Base-by-base conservation (phyloP, 1,140 invertebrate species). In the Procambarus virginalis region DNA sequence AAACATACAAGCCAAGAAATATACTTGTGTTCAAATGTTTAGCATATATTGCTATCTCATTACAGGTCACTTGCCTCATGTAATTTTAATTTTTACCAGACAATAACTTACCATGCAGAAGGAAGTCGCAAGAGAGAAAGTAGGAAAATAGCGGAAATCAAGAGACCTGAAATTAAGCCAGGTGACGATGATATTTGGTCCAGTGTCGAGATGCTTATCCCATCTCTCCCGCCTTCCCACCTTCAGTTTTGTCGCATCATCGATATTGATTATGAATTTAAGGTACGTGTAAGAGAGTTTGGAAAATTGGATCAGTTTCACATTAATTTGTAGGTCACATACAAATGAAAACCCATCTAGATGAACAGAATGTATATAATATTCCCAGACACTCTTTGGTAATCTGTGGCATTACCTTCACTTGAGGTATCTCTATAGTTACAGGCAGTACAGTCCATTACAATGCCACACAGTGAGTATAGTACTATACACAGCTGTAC, bases 221-320 rank as follows among this genome's bases (percentile, higher is more conserved):
- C 87, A 14, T 48, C 87, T 6, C 80, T 89, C 20, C 87, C 87
- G 9, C 70, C 87, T 4, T 89, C 87, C 6, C 70, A 89, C 45
- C 87, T 89, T 14, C 64, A 89, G 3, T 89, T 46, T 58, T 89
- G 87, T 51, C 79, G 79, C 58, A 83, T 89, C 80, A 89, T 89
- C 78, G 81, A 89, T 55, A 89, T 89, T 49, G 87, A 89, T 45
- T 89, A 89, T 49, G 87, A 83, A 70, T 84, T 89, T 55, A 76
- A 89, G 81, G 87, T 89, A 12, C 4, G 86, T 77, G 70, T 20
- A 20, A 64, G 60, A 17, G 14, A 2, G 8, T 55, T 55, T 55
- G 34, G 34, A 34, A 34, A 34, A 34, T 1, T 34, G 34, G 34
- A 34, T 34, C 34, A 34, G 34, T 34, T 34, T 34, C 34, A 34